Evolutionary conservation across 2,888 invertebrate genomes (phyloP).

Genomic region (Oscheius myriophilus): DNA sequence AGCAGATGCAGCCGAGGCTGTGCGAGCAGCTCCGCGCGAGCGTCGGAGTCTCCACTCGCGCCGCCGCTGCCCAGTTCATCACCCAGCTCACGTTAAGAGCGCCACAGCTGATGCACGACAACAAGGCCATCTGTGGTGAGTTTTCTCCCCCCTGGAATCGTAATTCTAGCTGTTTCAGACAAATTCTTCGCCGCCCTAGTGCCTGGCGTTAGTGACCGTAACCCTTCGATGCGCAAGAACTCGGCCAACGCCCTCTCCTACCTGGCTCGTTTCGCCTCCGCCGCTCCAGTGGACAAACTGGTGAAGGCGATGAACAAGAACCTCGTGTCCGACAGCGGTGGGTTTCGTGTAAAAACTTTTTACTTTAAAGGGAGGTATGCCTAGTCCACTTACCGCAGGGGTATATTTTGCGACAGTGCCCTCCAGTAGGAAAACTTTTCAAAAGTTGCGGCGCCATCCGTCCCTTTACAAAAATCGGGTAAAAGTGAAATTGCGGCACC

Average conservation of each 20-base stretch:
- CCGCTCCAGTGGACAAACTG: slow-evolving; percentile 43
- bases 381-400: no score
- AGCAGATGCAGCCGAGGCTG: slow-evolving; percentile 37
- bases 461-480: no score
- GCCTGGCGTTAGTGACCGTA: slow-evolving; percentile 52
- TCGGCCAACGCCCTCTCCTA: slow-evolving; percentile 53
- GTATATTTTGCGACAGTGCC: no score
- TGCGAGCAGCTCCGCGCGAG: slow-evolving; percentile 48
- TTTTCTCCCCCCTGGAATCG: background rate
- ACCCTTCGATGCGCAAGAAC: slow-evolving; percentile 58
- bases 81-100: slow-evolving; percentile 51
- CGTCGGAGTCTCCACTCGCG: slow-evolving; percentile 51
- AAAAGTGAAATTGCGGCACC: no score
- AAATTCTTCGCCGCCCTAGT: slow-evolving; percentile 45
- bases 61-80: slow-evolving; percentile 50
- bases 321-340: slow-evolving; percentile 39
- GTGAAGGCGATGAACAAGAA: slow-evolving; percentile 39
- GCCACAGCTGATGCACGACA: slow-evolving; percentile 48
- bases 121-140: slow-evolving; percentile 40
- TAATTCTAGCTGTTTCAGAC: slow-evolving; percentile 29
- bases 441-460: no score
- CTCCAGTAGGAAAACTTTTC: no score
- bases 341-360: background rate
- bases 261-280: slow-evolving; percentile 48
- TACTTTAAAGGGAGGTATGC: no score